Evolutionary conservation across 1,140 invertebrate species (phyloP), one percentile per base, ranked within the genome.

Genomic region (Lucilia sericata): DNA sequence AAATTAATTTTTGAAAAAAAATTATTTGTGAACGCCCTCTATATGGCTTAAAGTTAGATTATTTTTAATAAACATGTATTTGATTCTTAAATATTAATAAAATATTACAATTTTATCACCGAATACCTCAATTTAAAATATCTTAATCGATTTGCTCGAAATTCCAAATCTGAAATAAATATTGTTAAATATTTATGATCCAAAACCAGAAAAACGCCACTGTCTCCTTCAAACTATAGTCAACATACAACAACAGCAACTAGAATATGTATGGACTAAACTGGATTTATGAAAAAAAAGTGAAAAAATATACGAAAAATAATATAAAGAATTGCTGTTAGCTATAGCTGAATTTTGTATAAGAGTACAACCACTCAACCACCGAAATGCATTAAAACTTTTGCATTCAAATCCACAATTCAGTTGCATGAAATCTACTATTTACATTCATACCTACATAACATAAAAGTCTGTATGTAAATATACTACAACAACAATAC

Each of bases 381-480:
- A 80, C 76, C 76, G 76, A 80, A 80, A 80, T 80, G 76, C 76
- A 80, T 80, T 80, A 49, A 80, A 80, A 80, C 76, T 80, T 80
- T 80, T 80, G 42, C 76, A 80, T 51, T 80, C 47, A 42, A 80
- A 80, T 80, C 76, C 76, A 80, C 76, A 80, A 80, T 80, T 21
- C 76, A 49, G 21, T 80, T 80, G 19, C 65, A 25, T 70, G 19
- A 10, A 70, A n/a, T 30, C 25, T 30, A 30, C 25, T 30, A 30
- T 30, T 30, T 30, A 30, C 25, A 30, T 30, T 30, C 3, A 30
- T 30, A 30, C 25, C 25, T 30, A 30, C 25, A 30, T 30, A 30
- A 30, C 25, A 3, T 30, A 30, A 30, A 30, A 30, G 42, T 42
- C 42, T 42, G 42, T 42, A 60, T 60, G 55, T 60, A 60, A 12